These are phyloP conservation scores for Pelosia muscerda DNA, from an alignment of 2,888 invertebrate species.

Conservation along the genomic window DNA sequence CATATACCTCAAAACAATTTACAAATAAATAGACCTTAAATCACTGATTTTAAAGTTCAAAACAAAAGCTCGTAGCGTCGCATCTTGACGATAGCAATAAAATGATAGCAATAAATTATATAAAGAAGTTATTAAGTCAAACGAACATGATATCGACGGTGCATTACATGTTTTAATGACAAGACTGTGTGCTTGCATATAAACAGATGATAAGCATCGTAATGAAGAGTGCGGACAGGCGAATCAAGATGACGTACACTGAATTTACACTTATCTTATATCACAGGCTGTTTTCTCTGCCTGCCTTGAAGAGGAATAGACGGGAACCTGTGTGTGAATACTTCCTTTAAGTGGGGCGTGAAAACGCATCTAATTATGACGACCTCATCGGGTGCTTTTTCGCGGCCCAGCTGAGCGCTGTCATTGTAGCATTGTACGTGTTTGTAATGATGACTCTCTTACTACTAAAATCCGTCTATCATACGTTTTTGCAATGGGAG, in stretches of 20 bases:
- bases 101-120: constrained; percentile 25
- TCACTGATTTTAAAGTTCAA: background rate
- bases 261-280: constrained; percentile 15
- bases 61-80: background rate
- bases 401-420: too few species aligned
- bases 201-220: constrained; percentile 26
- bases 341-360: too few species aligned
- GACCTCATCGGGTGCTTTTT: too few species aligned
- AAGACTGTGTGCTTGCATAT: constrained; percentile 26
- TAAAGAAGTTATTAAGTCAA: constrained; percentile 25
- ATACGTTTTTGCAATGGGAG: too few species aligned
- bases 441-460: too few species aligned
- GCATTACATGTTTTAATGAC: constrained; percentile 25
- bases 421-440: too few species aligned
- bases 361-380: too few species aligned
- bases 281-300: too few species aligned
- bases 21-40: constrained; percentile 6
- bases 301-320: too few species aligned
- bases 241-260: constrained; percentile 15
- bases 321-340: too few species aligned
- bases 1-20: background rate
- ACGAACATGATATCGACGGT: constrained; percentile 21
- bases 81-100: constrained; percentile 22
- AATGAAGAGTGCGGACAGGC: constrained; percentile 11
- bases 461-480: too few species aligned